These are phyloP conservation scores for Neomonachus schauinslandi DNA, from an alignment of 2,113 vertebrate genomes.

Conservation along the genomic window DNA sequence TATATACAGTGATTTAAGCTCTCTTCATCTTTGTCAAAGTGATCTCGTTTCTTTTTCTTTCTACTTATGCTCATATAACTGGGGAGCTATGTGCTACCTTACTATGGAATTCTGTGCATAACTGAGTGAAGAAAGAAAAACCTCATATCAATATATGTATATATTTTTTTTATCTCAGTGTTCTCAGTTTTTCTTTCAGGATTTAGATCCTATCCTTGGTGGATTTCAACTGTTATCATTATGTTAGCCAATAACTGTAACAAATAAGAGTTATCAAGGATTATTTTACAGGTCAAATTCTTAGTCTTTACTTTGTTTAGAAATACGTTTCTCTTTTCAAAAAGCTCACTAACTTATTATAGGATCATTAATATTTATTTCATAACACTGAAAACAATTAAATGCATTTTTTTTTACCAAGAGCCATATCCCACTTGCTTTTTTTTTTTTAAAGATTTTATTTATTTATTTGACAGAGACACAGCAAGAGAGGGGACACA, in stretches of 20 bases:
- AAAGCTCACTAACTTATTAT: neutral
- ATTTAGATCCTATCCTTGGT: neutral
- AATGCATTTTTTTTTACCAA: neutral
- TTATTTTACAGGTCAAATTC: slow-evolving; percentile 25
- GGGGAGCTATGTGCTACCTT: neutral
- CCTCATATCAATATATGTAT: neutral
- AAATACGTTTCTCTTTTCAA: neutral
- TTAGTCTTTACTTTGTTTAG: neutral
- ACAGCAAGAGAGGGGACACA: too few relatives aligned
- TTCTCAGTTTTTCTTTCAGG: neutral
- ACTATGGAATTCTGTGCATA: neutral
- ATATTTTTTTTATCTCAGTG: neutral
- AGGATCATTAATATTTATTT: neutral
- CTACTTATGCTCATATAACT: neutral
- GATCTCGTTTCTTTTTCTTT: neutral
- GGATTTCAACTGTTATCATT: neutral
- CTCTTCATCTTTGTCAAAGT: neutral
- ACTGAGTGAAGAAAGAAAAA: neutral
- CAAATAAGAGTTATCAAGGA: neutral
- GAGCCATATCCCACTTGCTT: neutral
- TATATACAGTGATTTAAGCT: neutral
- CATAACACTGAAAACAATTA: neutral
- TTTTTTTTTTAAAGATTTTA: neutral
- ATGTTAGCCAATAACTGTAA: neutral
- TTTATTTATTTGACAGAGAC: too few relatives aligned